These are phyloP conservation scores for Candidula unifasciata DNA, from an alignment of 2,888 invertebrate species.

Conservation along the genomic window DNA sequence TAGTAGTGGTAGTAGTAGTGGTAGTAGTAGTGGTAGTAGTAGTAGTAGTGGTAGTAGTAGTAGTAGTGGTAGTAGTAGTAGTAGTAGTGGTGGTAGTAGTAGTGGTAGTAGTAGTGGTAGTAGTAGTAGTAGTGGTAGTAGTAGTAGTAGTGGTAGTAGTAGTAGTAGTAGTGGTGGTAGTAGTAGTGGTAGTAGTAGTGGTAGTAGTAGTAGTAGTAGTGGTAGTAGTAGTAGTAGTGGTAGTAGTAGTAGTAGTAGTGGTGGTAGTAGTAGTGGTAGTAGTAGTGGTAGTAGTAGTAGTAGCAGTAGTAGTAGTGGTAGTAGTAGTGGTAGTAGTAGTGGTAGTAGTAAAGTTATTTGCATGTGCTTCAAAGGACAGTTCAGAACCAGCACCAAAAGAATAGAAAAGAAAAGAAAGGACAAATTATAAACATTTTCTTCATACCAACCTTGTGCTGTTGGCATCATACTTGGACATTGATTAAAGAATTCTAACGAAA, in stretches of 20 bases:
- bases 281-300: neutral
- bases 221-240: neutral
- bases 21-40: conserved; percentile 1
- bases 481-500: too few relatives aligned
- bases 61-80: conserved; percentile 2
- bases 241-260: conserved; percentile 2
- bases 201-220: conserved; percentile 5
- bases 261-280: neutral
- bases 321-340: neutral
- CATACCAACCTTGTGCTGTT: too few relatives aligned
- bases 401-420: too few relatives aligned
- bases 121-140: neutral
- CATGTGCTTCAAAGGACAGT: too few relatives aligned
- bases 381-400: too few relatives aligned
- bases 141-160: neutral
- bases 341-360: neutral
- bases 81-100: neutral
- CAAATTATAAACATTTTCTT: too few relatives aligned
- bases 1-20: neutral
- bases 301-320: neutral
- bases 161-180: neutral
- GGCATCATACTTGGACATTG: too few relatives aligned
- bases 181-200: neutral
- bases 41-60: neutral
- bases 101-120: neutral